These are phyloP conservation scores for Clepsis dumicolana DNA, from an alignment of 2,888 invertebrate genomes.

Conservation along the genomic window DNA sequence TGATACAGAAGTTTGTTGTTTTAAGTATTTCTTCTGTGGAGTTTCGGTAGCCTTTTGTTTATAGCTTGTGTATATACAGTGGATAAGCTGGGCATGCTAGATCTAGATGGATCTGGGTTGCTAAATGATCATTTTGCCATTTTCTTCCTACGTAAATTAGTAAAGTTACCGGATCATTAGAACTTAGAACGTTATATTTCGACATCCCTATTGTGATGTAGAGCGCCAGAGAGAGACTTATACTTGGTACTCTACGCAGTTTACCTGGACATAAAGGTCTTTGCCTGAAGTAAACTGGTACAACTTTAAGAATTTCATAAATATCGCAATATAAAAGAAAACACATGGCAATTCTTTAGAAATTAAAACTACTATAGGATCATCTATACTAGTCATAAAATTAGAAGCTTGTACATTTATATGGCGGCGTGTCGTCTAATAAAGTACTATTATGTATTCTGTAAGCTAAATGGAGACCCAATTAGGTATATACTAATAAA, in stretches of 20 bases:
- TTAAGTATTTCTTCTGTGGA: no score
- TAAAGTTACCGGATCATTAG: no score
- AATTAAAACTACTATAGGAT: neutral
- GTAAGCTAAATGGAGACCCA: neutral
- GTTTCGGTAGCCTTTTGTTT: no score
- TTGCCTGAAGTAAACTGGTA: no score
- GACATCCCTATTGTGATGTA: no score
- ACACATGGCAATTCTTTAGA: neutral
- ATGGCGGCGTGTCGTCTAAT: neutral
- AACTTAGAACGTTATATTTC: no score
- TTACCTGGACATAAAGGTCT: no score
- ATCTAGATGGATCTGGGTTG: no score
- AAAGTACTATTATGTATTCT: neutral
- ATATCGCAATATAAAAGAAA: neutral
- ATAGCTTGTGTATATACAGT: no score
- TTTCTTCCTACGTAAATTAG: neutral
- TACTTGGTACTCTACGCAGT: no score
- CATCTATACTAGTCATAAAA: neutral
- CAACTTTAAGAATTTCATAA: neutral
- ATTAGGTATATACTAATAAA: slow-evolving; percentile 5
- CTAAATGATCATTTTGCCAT: neutral
- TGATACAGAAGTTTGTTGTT: neutral
- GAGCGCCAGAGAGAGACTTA: no score
- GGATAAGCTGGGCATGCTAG: no score
- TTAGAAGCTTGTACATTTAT: neutral